Base-by-base conservation (phyloP, 2,888 invertebrate genomes). In the Orgyia antiqua region DNA sequence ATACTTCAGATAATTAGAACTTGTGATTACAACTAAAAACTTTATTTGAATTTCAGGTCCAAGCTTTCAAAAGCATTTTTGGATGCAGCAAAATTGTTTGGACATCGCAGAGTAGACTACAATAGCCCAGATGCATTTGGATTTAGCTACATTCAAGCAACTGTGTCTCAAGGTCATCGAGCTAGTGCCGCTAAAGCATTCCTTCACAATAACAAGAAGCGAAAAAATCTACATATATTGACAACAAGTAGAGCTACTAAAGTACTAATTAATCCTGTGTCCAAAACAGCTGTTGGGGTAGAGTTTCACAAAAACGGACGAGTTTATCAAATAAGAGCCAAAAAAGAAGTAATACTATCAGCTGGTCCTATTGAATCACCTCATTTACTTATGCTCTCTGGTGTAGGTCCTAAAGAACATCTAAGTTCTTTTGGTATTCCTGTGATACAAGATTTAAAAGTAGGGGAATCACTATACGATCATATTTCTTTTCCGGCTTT, bases 321-420 rank as follows among this genome's bases (percentile, higher is more conserved):
- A 86, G 24, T 90, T 2, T 78, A 77, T 41, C 55, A 59, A 42
- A 74, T 83, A 23, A 47, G 50, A 38, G 83, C 83, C 4, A 73
- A 63, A 1, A 89, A 88, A 45, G 90, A 90, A 64, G 88, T 89
- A 0, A 80, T 90, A 24, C 49, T 89, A 4, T 90, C 92, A 5
- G 93, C 92, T 1, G 94, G 95, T 0, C 90, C 94, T 0, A 90
- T 96, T 42, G 93, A 93, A 68, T 91, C 94, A 0, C 93, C 95
- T 0, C 94, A 96, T 67, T 63, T 96, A 7, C 53, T 91, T 10
- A 89, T 91, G 89, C 68, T 91, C 1, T 90, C 90, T 0, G 91
- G 91, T 1, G 68, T 92, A 7, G 92, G 92, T 0, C 92, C 92
- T 1, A 83, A 68, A 48, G 68, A 87, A 2, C 90, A 92, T 43